A percentile compares a stretch with the other conserved stretches of the same genome.
These are phyloP conservation scores for Drosophila subsilvestris DNA, from an alignment of 2,888 invertebrate species.

Conservation along the genomic window DNA sequence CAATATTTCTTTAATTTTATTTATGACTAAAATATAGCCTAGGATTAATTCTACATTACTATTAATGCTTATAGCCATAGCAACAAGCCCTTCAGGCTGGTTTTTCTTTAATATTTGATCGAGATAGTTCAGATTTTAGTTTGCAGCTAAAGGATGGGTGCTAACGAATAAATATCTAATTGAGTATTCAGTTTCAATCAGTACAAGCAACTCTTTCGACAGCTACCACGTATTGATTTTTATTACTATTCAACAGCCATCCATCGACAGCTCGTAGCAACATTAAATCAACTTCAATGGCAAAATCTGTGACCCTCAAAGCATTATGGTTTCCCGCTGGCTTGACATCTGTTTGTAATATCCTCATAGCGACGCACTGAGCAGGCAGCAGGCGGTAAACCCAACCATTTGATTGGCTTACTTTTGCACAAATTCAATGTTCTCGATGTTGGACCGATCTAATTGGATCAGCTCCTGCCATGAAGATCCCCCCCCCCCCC, in stretches of 20 bases:
- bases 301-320: not conserved
- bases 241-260: not conserved
- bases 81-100: too few relatives aligned
- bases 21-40: too few relatives aligned
- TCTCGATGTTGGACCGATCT: conserved; percentile 22
- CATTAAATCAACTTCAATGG: not conserved
- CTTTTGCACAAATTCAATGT: not conserved
- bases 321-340: not conserved
- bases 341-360: conserved; percentile 30
- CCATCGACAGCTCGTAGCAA: not conserved
- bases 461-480: conserved; percentile 35
- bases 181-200: too few relatives aligned
- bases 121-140: too few relatives aligned
- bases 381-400: not conserved
- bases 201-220: too few relatives aligned
- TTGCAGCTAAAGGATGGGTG: too few relatives aligned
- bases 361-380: not conserved
- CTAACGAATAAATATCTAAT: too few relatives aligned
- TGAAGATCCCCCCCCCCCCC: conserved; percentile 5
- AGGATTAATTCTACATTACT: too few relatives aligned
- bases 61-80: too few relatives aligned
- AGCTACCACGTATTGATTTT: too few relatives aligned
- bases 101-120: too few relatives aligned
- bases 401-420: conserved; percentile 29
- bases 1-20: too few relatives aligned